These are phyloP conservation scores for Andrena bucephala DNA, from an alignment of 2,888 invertebrate species.

Conservation along the genomic window DNA sequence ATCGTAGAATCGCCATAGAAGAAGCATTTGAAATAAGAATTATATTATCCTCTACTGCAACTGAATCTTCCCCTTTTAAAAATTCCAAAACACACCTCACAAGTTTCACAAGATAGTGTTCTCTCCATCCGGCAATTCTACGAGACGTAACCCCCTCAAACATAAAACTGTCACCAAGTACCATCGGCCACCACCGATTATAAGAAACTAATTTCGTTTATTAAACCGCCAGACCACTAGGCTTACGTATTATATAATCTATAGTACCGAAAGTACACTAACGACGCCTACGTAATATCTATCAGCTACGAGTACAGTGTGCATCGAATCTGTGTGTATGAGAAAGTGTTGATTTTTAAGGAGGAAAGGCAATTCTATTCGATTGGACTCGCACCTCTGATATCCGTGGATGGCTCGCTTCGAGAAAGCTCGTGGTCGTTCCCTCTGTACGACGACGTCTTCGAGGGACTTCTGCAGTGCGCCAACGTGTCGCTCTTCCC, in stretches of 20 bases:
- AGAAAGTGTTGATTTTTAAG: not conserved
- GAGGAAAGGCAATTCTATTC: slow-evolving; percentile 12
- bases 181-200: slow-evolving; percentile 11
- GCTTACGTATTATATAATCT: slow-evolving; percentile 6
- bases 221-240: slow-evolving; percentile 22
- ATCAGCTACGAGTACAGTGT: too few relatives aligned
- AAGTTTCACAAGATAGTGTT: not conserved
- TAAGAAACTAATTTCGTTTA: slow-evolving; percentile 32
- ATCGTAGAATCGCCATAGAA: not conserved
- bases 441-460: slow-evolving; percentile 72
- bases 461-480: slow-evolving; percentile 78
- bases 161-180: not conserved
- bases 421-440: slow-evolving; percentile 79
- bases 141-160: slow-evolving; percentile 4
- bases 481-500: slow-evolving; percentile 72
- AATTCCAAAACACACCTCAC: not conserved
- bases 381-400: slow-evolving; percentile 76
- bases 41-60: not conserved
- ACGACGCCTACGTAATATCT: not conserved
- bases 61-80: too few relatives aligned
- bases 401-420: slow-evolving; percentile 81
- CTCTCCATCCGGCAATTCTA: not conserved
- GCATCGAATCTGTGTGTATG: not conserved
- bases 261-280: slow-evolving; percentile 31
- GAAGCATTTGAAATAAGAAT: not conserved